phyloP scores from a whole-genome alignment of 2,797 vertebrate genomes.

The Potorous gilbertii region DNA sequence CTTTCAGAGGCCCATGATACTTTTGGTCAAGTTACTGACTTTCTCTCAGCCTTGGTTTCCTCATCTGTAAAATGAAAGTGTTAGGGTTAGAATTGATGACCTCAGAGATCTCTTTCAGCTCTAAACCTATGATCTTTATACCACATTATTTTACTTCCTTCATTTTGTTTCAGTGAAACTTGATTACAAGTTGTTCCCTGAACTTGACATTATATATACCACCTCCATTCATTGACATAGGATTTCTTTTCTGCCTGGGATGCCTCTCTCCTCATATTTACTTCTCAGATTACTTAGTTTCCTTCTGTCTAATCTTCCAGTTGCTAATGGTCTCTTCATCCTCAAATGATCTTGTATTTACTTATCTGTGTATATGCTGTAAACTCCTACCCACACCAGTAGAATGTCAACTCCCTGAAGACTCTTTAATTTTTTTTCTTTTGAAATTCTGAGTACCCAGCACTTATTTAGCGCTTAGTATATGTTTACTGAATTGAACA shows the following conservation, averaged over 20 bases:
- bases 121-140: neutral
- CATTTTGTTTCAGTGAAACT: neutral
- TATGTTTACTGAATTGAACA: neutral
- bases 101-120: neutral
- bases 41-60: neutral
- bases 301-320: neutral
- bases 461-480: neutral
- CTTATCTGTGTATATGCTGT: neutral
- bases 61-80: neutral
- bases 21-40: neutral
- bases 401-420: neutral
- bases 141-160: neutral
- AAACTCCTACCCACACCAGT: neutral
- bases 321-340: neutral
- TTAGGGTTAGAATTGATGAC: too few species aligned
- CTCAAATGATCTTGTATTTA: neutral
- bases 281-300: neutral
- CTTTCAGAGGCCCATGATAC: neutral
- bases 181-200: neutral
- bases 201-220: neutral
- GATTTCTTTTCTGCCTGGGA: neutral
- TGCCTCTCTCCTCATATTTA: neutral
- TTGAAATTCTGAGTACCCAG: neutral
- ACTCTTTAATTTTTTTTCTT: neutral
- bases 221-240: neutral